These are phyloP conservation scores for Urechis unicinctus DNA, from an alignment of 2,888 invertebrate genomes.

Conservation along the genomic window DNA sequence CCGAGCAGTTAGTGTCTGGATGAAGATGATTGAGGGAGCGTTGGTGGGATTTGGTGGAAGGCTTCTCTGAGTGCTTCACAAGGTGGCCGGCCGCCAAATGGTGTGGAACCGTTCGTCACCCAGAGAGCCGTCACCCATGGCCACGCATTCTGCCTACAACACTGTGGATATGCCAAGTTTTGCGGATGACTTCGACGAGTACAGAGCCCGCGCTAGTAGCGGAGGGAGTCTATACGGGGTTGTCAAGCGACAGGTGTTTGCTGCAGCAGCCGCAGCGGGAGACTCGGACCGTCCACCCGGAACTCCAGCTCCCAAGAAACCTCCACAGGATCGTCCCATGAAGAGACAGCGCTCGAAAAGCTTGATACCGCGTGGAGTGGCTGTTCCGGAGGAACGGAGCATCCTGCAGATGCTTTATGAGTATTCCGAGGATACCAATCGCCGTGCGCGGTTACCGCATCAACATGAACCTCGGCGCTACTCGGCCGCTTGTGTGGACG, in stretches of 20 bases:
- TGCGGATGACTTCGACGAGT: conserved; percentile 17
- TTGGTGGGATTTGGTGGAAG: too few relatives aligned
- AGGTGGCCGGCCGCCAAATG: too few relatives aligned
- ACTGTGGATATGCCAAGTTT: neutral
- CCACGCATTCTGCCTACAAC: too few relatives aligned
- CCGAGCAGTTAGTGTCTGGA: too few relatives aligned
- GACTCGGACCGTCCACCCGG: neutral
- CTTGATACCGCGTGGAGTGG: conserved; percentile 13
- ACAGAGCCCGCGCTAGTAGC: conserved; percentile 17
- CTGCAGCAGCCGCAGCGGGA: neutral
- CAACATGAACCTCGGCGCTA: conserved; percentile 2
- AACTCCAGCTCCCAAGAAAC: neutral
- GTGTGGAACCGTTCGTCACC: too few relatives aligned
- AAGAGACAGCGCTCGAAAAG: conserved; percentile 17
- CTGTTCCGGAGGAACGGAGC: conserved; percentile 15
- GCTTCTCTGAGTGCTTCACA: too few relatives aligned
- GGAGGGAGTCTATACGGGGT: conserved; percentile 20
- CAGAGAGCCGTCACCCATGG: too few relatives aligned
- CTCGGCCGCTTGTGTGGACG: conserved; percentile 8
- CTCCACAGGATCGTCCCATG: conserved; percentile 3
- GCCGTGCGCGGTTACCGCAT: too few relatives aligned
- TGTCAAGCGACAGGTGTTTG: conserved; percentile 13
- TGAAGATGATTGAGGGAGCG: too few relatives aligned
- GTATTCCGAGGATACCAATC: conserved; percentile 11
- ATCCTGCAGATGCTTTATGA: conserved; percentile 18